Evolutionary conservation across 2,113 vertebrate genomes (phyloP).

Genomic region (Lichenostomus cassidix): DNA sequence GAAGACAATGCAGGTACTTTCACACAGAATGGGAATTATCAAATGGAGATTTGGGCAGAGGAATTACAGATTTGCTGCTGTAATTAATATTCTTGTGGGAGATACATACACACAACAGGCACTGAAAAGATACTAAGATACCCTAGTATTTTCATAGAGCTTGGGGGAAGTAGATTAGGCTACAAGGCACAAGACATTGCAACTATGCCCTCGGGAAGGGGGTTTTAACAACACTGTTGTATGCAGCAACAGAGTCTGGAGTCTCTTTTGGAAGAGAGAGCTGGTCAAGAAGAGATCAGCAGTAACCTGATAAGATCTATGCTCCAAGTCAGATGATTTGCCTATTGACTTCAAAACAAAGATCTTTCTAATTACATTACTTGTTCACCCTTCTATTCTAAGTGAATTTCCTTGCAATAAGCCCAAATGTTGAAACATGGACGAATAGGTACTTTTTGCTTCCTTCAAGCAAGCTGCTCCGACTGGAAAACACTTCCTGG

Average conservation of each 20-base stretch:
- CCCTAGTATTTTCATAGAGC: not conserved
- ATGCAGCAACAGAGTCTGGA: not conserved
- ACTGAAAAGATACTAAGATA: not conserved
- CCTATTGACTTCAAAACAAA: constrained; percentile 26
- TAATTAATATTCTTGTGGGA: not conserved
- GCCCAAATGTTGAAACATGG: not conserved
- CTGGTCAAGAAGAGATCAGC: not conserved
- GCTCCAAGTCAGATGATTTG: constrained; percentile 28
- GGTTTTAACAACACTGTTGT: not conserved
- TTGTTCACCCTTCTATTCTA: not conserved
- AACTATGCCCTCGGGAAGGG: not conserved
- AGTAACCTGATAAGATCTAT: not conserved
- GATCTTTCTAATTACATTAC: constrained; percentile 1
- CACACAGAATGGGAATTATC: not conserved
- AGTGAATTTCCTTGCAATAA: constrained; percentile 20
- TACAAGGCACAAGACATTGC: not conserved
- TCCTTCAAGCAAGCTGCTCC: not conserved
- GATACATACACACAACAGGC: not conserved
- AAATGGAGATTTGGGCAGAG: not conserved
- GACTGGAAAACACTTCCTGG: not conserved
- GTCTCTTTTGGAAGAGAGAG: not conserved
- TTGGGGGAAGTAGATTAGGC: not conserved
- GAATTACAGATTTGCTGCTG: not conserved
- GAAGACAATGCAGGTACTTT: not conserved
- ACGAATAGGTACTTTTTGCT: not conserved